Evolutionary conservation across 2,888 invertebrate species (phyloP), one percentile per base, ranked within the genome.

Genomic region (Phyllotreta cruciferae): DNA sequence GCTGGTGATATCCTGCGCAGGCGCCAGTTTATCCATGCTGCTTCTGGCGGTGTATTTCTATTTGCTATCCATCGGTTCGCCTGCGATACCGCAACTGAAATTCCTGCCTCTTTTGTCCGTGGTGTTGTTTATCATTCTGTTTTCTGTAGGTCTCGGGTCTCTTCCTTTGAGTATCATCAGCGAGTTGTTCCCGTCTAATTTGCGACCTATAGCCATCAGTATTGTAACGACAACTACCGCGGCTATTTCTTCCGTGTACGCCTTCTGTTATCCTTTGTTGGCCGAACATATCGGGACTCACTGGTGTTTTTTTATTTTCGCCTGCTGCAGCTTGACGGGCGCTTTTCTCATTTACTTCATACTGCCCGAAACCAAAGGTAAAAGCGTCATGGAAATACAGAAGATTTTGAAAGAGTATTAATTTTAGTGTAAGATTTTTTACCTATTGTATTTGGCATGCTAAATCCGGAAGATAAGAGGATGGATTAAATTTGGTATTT

Each of bases 271-370:
- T 49, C 57, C 57, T 3, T 11, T 57, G 3, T n/a, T 57, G 7
- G 38, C 57, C 13, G 57, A 49, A 35, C 6, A 14, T n/a, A 10
- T 56, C 4, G 45, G 56, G 6, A 6, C 34, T 1, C 47, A 56
- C n/a, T 56, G 45, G 45, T 56, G 56, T 13, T 35, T 56, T 14
- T 56, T 45, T 37, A 37, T 56, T 3, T 56, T 56, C 38, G 35
- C 45, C 11, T 9, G 6, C 8, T 8, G 10, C 37, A 47, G 56
- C 47, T 47, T 56, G 2, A 13, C 47, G 13, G 45, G 56, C 6
- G 37, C 56, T 0, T 10, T 45, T 5, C 6, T 56, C 9, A 34
- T 56, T 37, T 47, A 14, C 38, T 13, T 36, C 5, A 1, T 56
- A 1, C 24, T 56, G 8, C 56, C 56, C 5, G 45, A 56, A 37